Percentiles rank a stretch among this genome's conserved stretches.
Conservation (phyloP, 1,140 invertebrate species). For the Fopius arisanus region DNA sequence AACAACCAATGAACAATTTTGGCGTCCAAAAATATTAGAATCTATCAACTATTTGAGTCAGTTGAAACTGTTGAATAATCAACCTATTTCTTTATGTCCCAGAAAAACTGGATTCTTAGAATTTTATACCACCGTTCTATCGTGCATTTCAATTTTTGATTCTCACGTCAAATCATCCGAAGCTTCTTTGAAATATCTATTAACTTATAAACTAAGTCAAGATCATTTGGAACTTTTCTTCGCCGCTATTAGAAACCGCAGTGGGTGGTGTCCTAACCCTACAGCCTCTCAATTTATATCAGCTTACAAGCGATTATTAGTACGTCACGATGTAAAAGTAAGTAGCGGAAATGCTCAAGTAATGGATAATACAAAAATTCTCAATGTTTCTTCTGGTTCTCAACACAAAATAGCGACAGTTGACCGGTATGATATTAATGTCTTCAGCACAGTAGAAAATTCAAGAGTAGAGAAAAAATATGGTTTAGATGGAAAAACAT, state of each 20-base stretch:
- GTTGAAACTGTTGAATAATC: not conserved
- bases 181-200: conserved; percentile 30
- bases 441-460: conserved; percentile 21
- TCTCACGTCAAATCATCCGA: conserved; percentile 28
- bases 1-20: conserved; percentile 25
- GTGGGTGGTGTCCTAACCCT: conserved; percentile 39
- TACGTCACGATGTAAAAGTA: conserved; percentile 31
- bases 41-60: not conserved
- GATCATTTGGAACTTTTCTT: conserved; percentile 42
- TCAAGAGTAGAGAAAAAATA: conserved; percentile 30
- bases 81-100: conserved; percentile 24
- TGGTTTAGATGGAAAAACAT: conserved; percentile 3
- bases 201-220: conserved; percentile 39
- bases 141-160: conserved; percentile 31
- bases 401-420: not conserved
- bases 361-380: conserved; percentile 30
- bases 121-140: conserved; percentile 30
- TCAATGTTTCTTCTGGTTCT: conserved; percentile 19
- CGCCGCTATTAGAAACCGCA: conserved; percentile 34
- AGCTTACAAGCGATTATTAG: conserved; percentile 36
- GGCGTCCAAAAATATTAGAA: conserved; percentile 10
- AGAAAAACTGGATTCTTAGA: conserved; percentile 34
- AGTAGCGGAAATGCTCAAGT: conserved; percentile 31
- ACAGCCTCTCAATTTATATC: conserved; percentile 35
- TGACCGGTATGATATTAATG: not conserved